These are phyloP conservation scores for Meliscaeva auricollis DNA, from an alignment of 2,888 invertebrate genomes.

Conservation along the genomic window DNA sequence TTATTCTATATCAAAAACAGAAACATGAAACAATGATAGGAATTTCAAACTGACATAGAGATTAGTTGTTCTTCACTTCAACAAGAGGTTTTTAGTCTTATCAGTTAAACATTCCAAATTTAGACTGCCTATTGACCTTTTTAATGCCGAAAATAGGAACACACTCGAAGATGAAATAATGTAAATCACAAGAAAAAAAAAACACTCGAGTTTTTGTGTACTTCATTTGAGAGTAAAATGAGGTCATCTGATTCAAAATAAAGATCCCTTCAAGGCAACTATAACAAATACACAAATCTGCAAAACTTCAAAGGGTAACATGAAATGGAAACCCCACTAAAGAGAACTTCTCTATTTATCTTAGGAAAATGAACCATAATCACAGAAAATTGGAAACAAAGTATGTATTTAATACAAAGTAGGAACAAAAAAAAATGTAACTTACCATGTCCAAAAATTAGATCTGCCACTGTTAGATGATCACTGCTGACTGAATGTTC, in stretches of 20 bases:
- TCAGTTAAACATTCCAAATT: constrained; percentile 69
- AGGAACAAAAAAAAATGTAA: constrained; percentile 7
- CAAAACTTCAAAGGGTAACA: constrained; percentile 26
- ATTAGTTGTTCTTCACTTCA: constrained; percentile 40
- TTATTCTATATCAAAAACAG: constrained; percentile 33
- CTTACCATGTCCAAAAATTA: constrained; percentile 65
- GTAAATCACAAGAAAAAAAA: constrained; percentile 21
- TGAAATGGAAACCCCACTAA: constrained; percentile 33
- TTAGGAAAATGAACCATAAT: no score
- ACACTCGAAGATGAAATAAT: constrained; percentile 4
- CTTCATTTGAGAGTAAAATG: constrained; percentile 40
- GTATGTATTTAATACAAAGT: no score
- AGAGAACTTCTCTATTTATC: neutral
- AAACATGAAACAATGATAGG: constrained; percentile 52
- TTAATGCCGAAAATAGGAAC: constrained; percentile 66
- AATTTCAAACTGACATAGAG: constrained; percentile 35
- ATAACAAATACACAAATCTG: constrained; percentile 16
- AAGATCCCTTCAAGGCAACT: constrained; percentile 12
- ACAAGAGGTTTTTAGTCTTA: constrained; percentile 46
- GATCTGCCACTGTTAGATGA: constrained; percentile 45
- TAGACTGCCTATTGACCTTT: constrained; percentile 68
- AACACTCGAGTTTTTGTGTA: neutral
- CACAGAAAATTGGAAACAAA: constrained; percentile 39
- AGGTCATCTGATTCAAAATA: constrained; percentile 50
- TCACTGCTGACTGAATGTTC: constrained; percentile 36